A percentile compares a stretch with the other conserved stretches of the same genome.
Evolutionary conservation across 2,888 invertebrate genomes (phyloP).

Genomic region (Noctua pronuba): DNA sequence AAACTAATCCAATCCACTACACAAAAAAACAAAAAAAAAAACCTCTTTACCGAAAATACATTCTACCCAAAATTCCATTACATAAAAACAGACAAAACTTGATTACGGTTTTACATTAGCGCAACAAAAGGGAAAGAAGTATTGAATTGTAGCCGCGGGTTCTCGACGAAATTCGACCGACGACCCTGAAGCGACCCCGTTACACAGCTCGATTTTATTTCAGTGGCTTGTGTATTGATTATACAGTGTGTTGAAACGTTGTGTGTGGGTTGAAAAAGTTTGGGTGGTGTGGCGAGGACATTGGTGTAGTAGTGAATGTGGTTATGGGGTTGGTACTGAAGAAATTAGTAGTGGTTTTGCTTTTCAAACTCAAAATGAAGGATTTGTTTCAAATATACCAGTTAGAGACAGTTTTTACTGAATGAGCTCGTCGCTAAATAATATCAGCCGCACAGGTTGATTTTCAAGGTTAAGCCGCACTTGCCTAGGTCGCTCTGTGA

Average conservation of each 20-base stretch:
- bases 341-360: background rate
- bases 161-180: slow-evolving; percentile 63
- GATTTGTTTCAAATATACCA: no score
- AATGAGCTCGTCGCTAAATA: no score
- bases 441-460: no score
- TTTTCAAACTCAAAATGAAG: background rate
- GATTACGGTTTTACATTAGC: slow-evolving; percentile 51
- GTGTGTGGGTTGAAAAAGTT: slow-evolving; percentile 24
- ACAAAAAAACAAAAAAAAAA: slow-evolving; percentile 6
- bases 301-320: background rate
- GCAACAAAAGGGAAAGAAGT: slow-evolving; percentile 42
- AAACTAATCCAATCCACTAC: slow-evolving; percentile 13
- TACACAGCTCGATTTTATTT: slow-evolving; percentile 70
- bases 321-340: background rate
- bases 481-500: no score
- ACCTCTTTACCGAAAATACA: background rate
- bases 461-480: no score
- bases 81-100: slow-evolving; percentile 44
- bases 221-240: slow-evolving; percentile 63
- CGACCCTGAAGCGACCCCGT: slow-evolving; percentile 67
- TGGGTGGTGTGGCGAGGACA: slow-evolving; percentile 18
- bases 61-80: slow-evolving; percentile 30
- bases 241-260: slow-evolving; percentile 40
- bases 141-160: slow-evolving; percentile 42
- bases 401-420: no score